Evolutionary conservation across 2,113 vertebrate genomes (phyloP).

Genomic region (Girardinichthys multiradiatus): DNA sequence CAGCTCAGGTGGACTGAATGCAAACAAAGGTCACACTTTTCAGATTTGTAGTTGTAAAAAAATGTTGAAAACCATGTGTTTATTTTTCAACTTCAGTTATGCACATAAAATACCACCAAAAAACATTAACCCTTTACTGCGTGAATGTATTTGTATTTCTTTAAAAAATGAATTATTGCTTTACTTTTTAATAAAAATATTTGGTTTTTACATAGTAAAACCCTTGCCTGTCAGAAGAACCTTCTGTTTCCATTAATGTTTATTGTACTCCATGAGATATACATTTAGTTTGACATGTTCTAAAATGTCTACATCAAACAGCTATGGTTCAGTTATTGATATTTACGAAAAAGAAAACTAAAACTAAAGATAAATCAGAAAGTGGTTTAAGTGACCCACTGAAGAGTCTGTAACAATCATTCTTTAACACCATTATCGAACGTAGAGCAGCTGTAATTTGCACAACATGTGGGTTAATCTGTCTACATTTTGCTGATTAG

Average conservation of each 20-base stretch:
- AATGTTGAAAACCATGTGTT: too few species aligned
- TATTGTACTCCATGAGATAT: too few species aligned
- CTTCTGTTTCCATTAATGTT: background rate
- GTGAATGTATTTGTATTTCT: background rate
- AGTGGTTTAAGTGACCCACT: background rate
- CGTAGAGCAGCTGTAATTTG: background rate
- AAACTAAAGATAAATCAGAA: background rate
- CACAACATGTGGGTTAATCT: slow-evolving; percentile 13
- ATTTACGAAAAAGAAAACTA: background rate
- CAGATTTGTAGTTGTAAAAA: too few species aligned
- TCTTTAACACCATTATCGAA: background rate
- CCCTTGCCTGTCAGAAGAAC: background rate
- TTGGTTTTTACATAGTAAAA: background rate
- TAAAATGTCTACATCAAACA: too few species aligned
- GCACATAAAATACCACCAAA: too few species aligned
- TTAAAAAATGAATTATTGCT: background rate
- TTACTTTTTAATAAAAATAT: background rate
- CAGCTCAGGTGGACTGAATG: too few species aligned
- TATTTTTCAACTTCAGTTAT: too few species aligned
- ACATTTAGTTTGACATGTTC: too few species aligned
- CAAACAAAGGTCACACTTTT: too few species aligned
- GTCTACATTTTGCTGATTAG: slow-evolving; percentile 5
- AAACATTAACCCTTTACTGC: too few species aligned
- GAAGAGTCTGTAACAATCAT: background rate
- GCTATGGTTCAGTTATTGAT: background rate